Base-by-base conservation (phyloP, 2,888 invertebrate genomes). In the Callyntrura sp. region DNA sequence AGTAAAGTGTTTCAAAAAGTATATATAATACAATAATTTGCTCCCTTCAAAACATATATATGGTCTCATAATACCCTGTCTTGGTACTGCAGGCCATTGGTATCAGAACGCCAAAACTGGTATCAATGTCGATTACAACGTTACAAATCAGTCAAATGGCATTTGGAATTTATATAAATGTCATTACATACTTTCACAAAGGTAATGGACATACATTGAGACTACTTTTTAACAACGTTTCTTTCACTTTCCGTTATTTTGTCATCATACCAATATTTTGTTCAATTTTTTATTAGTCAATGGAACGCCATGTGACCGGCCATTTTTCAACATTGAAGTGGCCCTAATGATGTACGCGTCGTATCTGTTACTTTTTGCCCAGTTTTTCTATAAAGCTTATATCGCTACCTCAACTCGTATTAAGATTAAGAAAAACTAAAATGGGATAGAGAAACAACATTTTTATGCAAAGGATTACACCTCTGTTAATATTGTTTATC, bases 131-230 rank as follows among this genome's bases (percentile, higher is more conserved):
- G 93, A 98, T 99, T 94, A 99, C 99, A 14, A 96, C 96, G n/a
- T 95, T 98, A 78, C 99, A 99, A 94, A 96, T 99, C 85, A 95
- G 97, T 28, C 99, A 99, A 95, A 99, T 99, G 99, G 96, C 98
- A 78, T 96, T 98, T 92, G 99, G 99, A 20, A 97, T 98, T 95
- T 96, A 96, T 73, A 97, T 99, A 94, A 98, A 98, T 95, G 95
- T 98, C 90, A 97, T 97, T 96, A 97, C 98, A 0, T 97, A 97
- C 94, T 97, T 97, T 94, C 95, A 95, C 35, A 94, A 94, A 88
- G 96, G 96, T 35, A 35, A 96, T 73, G 12, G n/a, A n/a, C n/a
- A n/a, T 12, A 51, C 12, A 51, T 23, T 35, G 2, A 35, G 6
- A 57, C 57, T 57, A n/a, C 3, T 2, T 17, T 57, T 17, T 14